phyloP scores from a whole-genome alignment of 2,888 invertebrate species.

The Dexiosoma caninum region DNA sequence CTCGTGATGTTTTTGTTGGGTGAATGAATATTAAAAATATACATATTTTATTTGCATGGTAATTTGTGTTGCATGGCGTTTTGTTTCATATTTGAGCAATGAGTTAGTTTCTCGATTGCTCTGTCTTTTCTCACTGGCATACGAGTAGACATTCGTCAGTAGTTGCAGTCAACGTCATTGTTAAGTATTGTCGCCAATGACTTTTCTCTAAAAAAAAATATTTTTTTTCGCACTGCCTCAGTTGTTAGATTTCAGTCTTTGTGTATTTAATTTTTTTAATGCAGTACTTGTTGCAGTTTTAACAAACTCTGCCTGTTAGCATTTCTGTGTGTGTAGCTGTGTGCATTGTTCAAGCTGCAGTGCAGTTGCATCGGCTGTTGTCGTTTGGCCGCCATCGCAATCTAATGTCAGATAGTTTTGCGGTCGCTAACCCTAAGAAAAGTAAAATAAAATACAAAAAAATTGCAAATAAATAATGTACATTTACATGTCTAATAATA shows the following conservation, averaged over 20 bases:
- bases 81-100: slow-evolving; percentile 20
- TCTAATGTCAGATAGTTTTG: slow-evolving; percentile 78
- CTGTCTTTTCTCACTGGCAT: slow-evolving; percentile 22
- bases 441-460: slow-evolving; percentile 47
- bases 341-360: slow-evolving; percentile 45
- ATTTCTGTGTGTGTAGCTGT: neutral
- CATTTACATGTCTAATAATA: slow-evolving; percentile 25
- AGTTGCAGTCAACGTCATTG: slow-evolving; percentile 34
- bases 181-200: slow-evolving; percentile 56
- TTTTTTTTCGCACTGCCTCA: slow-evolving; percentile 27
- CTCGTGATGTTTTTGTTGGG: slow-evolving; percentile 18
- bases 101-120: slow-evolving; percentile 5
- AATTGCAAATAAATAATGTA: slow-evolving; percentile 23
- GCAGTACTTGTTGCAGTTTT: slow-evolving; percentile 35
- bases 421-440: slow-evolving; percentile 76
- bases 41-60: slow-evolving; percentile 43
- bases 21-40: slow-evolving; percentile 24
- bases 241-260: slow-evolving; percentile 32
- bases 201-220: neutral
- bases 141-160: slow-evolving; percentile 22
- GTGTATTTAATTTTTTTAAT: slow-evolving; percentile 21
- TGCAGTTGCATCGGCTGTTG: slow-evolving; percentile 75
- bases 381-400: slow-evolving; percentile 77
- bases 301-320: neutral
- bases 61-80: slow-evolving; percentile 35